Evolutionary conservation across 2,797 vertebrate species (phyloP).

Genomic region (Morus bassanus): DNA sequence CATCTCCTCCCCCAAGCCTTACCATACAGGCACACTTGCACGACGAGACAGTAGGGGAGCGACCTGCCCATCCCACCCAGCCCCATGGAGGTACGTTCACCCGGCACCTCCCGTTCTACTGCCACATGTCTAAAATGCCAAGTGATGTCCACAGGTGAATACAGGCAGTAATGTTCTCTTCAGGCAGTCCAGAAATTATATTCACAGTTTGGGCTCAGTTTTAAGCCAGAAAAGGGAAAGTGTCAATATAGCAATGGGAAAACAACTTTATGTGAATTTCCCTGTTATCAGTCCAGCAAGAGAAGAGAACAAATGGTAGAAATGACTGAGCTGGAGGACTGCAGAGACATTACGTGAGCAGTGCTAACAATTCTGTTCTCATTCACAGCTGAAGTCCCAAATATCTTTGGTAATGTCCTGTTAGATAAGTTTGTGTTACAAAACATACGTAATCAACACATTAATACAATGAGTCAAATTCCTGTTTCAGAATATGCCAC

Average conservation of each 20-base stretch:
- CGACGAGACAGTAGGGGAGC: accelerated
- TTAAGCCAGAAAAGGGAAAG: neutral
- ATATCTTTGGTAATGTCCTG: neutral
- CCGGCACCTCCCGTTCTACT: neutral
- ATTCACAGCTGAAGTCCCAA: neutral
- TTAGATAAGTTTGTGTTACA: neutral
- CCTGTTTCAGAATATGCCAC: neutral
- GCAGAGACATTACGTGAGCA: neutral
- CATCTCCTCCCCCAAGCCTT: neutral
- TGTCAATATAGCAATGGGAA: neutral
- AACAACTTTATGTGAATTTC: neutral
- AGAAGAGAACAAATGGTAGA: neutral
- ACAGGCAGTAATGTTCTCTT: neutral
- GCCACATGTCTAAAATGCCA: neutral
- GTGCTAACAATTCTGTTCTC: neutral
- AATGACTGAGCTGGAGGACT: neutral
- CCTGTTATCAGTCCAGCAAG: neutral
- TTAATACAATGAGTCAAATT: neutral
- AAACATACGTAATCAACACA: neutral
- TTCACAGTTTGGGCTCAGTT: neutral
- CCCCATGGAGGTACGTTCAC: neutral
- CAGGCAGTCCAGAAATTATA: neutral
- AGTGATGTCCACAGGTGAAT: neutral
- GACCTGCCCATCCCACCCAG: neutral
- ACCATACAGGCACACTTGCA: no score